Base-by-base conservation (phyloP, 2,888 invertebrate genomes). In the Zygothrica quintamaculata region DNA sequence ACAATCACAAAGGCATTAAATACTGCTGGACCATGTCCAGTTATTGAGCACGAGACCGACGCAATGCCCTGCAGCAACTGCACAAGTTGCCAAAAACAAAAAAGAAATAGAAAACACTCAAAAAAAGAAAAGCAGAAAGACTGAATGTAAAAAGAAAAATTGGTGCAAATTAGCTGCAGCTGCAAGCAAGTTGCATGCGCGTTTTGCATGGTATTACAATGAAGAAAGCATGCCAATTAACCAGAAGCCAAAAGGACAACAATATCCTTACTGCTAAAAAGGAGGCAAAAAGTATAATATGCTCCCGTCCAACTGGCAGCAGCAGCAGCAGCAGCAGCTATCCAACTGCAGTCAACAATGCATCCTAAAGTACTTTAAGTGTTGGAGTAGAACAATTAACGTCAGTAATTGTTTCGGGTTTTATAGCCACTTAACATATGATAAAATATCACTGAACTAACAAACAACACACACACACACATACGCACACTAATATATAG, bases 341-440 rank as follows among this genome's bases (percentile, higher is more conserved):
- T 59, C 64, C 48, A 37, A 74, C 62, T 57, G 62, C 52, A 65
- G 42, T 61, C 44, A 62, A 70, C 74, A 72, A 75, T 65, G 70
- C 36, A 65, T 56, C 39, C 37, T 25, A 66, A 56, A 51, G 40
- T 55, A 46, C 62, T 64, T 65, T 62, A 65, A 66, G 65, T 74
- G 67, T 66, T 64, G 39, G 46, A 65, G n/a, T n/a, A n/a, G 65
- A 79, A 85, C 88, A 86, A 86, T 88, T 85, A 82, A 74, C 69
- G 64, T 56, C 55, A 65, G 47, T 51, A 77, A 82, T 79, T 77
- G 75, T 80, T 64, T 42, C 72, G 73, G 67, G 73, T 84, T 89
- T 88, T 88, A 84, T 87, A 79, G 86, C 88, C 89, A 89, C 89
- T 89, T 89, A 89, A 89, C 89, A 88, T 85, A 85, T 76, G 87